Evolutionary conservation across 2,888 invertebrate species (phyloP).

Genomic region (Agonum fuliginosum): DNA sequence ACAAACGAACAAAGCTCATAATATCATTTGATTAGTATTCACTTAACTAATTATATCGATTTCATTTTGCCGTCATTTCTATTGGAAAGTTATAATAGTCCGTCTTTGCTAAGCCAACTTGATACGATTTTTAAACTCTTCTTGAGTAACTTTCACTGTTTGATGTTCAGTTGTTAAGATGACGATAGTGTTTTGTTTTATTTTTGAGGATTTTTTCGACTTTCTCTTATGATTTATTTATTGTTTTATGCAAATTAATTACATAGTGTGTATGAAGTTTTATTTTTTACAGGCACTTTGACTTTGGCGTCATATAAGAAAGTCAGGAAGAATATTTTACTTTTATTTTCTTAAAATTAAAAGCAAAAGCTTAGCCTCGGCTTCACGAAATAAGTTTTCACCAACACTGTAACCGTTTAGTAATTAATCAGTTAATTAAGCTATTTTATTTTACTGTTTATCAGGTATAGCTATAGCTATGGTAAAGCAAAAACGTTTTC

Average conservation of each 20-base stretch:
- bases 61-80: conserved; percentile 42
- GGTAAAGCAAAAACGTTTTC: no score
- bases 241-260: conserved; percentile 30
- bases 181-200: conserved; percentile 30
- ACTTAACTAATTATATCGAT: conserved; percentile 20
- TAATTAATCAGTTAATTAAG: no score
- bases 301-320: no score
- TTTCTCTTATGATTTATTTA: conserved; percentile 25
- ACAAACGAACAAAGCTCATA: neutral
- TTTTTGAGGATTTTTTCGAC: conserved; percentile 20
- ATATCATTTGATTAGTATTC: conserved; percentile 37
- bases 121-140: conserved; percentile 27
- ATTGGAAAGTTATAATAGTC: conserved; percentile 41
- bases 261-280: neutral
- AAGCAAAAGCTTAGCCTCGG: no score
- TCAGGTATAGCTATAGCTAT: no score
- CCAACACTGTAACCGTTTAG: no score
- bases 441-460: no score
- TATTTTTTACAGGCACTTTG: neutral
- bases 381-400: no score
- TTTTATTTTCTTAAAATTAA: no score
- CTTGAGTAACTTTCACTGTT: conserved; percentile 27
- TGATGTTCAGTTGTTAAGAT: conserved; percentile 18
- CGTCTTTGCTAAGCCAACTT: conserved; percentile 19
- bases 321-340: no score